Evolutionary conservation across 2,888 invertebrate genomes (phyloP).

Genomic region (Ectobius pallidus): DNA sequence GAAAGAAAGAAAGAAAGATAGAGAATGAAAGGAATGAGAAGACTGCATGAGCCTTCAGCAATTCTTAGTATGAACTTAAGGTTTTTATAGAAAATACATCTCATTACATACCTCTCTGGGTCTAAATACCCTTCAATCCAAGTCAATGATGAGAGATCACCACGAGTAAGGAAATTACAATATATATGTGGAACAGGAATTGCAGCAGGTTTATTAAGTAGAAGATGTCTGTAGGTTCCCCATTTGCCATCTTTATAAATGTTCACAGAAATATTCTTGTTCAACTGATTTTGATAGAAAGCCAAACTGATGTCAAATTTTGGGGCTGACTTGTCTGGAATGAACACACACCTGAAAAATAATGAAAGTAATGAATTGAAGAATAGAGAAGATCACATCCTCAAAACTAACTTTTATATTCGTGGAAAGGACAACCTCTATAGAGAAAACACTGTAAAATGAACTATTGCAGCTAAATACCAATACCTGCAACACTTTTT

Average conservation of each 20-base stretch:
- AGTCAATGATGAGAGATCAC: conserved; percentile 82
- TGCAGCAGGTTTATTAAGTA: conserved; percentile 60
- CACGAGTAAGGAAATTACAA: conserved; percentile 76
- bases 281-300: conserved; percentile 62
- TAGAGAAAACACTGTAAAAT: too few species aligned
- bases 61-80: too few species aligned
- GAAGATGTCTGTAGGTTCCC: conserved; percentile 86
- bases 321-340: conserved; percentile 65
- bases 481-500: too few species aligned
- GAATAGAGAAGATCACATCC: too few species aligned
- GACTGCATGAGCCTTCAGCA: too few species aligned
- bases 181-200: conserved; percentile 68
- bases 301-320: conserved; percentile 67
- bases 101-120: background rate
- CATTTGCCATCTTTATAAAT: conserved; percentile 70
- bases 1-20: too few species aligned
- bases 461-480: too few species aligned
- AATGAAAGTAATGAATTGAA: too few species aligned
- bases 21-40: too few species aligned
- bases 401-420: too few species aligned
- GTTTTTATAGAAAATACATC: background rate
- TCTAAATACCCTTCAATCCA: conserved; percentile 73
- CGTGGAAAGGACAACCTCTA: too few species aligned
- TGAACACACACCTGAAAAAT: conserved; percentile 56
- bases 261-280: conserved; percentile 69